Conservation (phyloP, 2,113 vertebrate genomes). For the Chloebia gouldiae region DNA sequence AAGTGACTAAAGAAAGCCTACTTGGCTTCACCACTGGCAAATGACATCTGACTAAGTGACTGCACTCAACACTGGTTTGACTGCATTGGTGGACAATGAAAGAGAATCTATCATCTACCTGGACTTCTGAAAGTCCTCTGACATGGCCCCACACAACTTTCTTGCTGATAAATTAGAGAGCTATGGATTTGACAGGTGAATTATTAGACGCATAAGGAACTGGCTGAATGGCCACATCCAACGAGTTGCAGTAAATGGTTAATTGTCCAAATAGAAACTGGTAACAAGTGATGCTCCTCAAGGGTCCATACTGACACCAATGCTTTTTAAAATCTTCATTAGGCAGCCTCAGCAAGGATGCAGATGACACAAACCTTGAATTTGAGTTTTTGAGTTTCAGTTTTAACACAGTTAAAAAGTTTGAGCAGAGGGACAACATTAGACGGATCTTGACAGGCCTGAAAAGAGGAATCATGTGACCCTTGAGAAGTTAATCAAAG, state of each 20-base stretch:
- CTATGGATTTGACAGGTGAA: neutral
- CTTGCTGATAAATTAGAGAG: neutral
- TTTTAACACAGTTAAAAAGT: neutral
- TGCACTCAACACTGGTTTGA: neutral
- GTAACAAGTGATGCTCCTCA: neutral
- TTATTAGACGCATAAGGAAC: neutral
- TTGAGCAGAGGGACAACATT: neutral
- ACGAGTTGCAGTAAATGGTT: neutral
- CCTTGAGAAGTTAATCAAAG: neutral
- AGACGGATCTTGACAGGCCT: neutral
- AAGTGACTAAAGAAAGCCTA: neutral
- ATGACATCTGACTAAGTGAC: neutral
- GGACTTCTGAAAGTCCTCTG: neutral
- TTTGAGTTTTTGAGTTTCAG: neutral
- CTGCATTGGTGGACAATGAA: neutral
- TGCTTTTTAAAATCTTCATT: neutral
- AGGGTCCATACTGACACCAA: neutral
- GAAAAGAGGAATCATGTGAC: neutral
- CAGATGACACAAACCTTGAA: neutral
- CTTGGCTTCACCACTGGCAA: neutral
- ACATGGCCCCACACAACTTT: neutral
- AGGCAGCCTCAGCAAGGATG: neutral
- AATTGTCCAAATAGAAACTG: neutral
- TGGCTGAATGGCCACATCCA: neutral
- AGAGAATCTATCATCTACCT: neutral